Conservation (phyloP, 2,888 invertebrate genomes). For the Parascotia fuliginaria region DNA sequence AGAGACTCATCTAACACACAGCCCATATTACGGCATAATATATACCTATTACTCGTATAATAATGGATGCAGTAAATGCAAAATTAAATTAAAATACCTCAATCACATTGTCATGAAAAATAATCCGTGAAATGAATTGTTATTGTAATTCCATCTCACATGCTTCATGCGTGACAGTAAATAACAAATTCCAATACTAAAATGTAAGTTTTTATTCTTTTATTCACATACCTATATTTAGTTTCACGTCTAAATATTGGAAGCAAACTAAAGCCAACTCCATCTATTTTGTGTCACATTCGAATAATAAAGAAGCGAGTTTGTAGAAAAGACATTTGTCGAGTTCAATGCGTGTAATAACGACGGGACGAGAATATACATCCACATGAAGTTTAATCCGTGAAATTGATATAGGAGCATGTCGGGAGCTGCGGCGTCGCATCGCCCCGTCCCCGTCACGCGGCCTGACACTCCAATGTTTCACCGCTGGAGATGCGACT, state of each 20-base stretch:
- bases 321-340: slow-evolving; percentile 11
- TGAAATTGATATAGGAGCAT: slow-evolving; percentile 66
- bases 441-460: slow-evolving; percentile 52
- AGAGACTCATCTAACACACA: background rate
- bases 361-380: slow-evolving; percentile 22
- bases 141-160: slow-evolving; percentile 17
- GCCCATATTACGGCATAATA: background rate
- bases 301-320: slow-evolving; percentile 1
- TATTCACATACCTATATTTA: background rate
- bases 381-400: slow-evolving; percentile 49
- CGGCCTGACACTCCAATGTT: slow-evolving; percentile 68
- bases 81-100: slow-evolving; percentile 15
- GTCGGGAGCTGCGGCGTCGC: slow-evolving; percentile 33
- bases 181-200: slow-evolving; percentile 11
- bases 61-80: background rate
- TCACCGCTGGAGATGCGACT: slow-evolving; percentile 54
- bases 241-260: background rate
- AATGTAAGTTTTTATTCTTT: background rate
- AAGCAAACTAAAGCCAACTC: background rate
- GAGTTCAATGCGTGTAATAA: slow-evolving; percentile 32
- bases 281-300: background rate
- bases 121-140: slow-evolving; percentile 42
- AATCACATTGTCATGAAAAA: slow-evolving; percentile 35
- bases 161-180: slow-evolving; percentile 18
- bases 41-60: too few species aligned